Evolutionary conservation across 2,888 invertebrate species (phyloP).

Genomic region (Phrixothrix hirtus): DNA sequence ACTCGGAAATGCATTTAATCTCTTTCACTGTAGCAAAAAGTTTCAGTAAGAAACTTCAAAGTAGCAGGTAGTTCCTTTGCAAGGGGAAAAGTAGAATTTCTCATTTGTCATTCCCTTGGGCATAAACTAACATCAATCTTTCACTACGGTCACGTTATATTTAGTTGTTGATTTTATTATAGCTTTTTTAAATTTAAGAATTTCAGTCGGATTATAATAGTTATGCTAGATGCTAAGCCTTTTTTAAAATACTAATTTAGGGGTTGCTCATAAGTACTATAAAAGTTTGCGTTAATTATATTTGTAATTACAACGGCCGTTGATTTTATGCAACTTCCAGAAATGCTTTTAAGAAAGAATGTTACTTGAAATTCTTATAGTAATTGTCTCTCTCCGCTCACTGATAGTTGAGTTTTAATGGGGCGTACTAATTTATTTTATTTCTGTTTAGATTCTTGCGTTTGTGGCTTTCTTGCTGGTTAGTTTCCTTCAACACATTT

Average conservation of each 20-base stretch:
- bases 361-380: conserved; percentile 27
- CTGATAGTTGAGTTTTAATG: conserved; percentile 29
- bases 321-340: conserved; percentile 1
- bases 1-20: too few species aligned
- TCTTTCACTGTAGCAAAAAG: too few species aligned
- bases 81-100: conserved; percentile 16
- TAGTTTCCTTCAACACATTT: conserved; percentile 15
- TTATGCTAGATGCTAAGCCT: too few species aligned
- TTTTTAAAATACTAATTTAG: neutral
- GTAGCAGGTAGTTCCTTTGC: conserved; percentile 10
- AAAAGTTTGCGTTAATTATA: conserved; percentile 16
- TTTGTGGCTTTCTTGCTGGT: conserved; percentile 6
- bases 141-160: neutral
- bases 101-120: conserved; percentile 14
- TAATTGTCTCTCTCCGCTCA: conserved; percentile 24
- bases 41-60: conserved; percentile 11
- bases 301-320: conserved; percentile 16
- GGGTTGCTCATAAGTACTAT: neutral
- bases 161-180: neutral
- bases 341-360: conserved; percentile 25
- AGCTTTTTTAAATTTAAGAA: neutral
- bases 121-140: conserved; percentile 9
- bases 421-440: conserved; percentile 27
- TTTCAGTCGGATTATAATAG: neutral
- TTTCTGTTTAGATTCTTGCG: conserved; percentile 23